A percentile compares a stretch with the other conserved stretches of the same genome.
Conservation (phyloP, 1,140 invertebrate species). For the Penaeus chinensis region DNA sequence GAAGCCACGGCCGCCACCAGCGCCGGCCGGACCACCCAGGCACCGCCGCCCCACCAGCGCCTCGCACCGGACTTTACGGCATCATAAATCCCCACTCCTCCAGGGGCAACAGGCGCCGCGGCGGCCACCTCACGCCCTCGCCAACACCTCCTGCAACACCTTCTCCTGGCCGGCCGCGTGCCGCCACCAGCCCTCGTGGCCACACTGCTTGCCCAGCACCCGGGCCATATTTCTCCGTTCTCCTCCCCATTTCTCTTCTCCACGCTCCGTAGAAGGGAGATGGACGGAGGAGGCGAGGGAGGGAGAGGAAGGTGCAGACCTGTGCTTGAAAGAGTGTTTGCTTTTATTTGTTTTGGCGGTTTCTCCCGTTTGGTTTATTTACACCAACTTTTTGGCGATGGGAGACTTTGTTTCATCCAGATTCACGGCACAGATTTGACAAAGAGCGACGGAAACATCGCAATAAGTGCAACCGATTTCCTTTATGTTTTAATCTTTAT, state of each 20-base stretch:
- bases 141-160: constrained; percentile 44
- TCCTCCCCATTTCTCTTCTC: constrained; percentile 18
- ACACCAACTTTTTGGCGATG: too few species aligned
- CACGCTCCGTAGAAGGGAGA: background rate
- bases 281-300: background rate
- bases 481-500: too few species aligned
- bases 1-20: constrained; percentile 54
- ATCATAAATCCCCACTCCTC: constrained; percentile 54
- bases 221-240: background rate
- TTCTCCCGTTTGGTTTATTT: too few species aligned
- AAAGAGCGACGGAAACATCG: too few species aligned
- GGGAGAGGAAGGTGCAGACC: background rate
- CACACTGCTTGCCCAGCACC: constrained; percentile 11
- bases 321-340: too few species aligned
- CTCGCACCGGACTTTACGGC: constrained; percentile 50
- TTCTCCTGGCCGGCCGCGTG: constrained; percentile 12
- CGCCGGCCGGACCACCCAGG: constrained; percentile 9
- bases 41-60: constrained; percentile 23
- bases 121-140: constrained; percentile 48
- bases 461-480: too few species aligned
- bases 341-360: too few species aligned
- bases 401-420: too few species aligned
- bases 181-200: constrained; percentile 20
- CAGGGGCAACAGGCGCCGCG: constrained; percentile 58
- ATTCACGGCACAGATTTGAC: too few species aligned